phyloP scores from a whole-genome alignment of 2,888 invertebrate genomes.

The Lasioglossum villosulum region DNA sequence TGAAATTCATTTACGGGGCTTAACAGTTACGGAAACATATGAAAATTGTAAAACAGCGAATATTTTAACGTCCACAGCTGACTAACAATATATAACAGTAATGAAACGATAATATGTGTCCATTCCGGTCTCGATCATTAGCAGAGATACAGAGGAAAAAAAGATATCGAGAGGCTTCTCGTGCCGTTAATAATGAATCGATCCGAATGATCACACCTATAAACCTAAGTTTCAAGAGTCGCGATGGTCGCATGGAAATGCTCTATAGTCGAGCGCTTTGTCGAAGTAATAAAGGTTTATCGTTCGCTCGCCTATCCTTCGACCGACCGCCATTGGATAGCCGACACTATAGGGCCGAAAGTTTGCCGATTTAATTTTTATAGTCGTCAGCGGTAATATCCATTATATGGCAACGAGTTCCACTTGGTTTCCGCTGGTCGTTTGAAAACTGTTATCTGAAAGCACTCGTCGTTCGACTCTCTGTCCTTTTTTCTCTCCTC shows the following conservation, averaged over 20 bases:
- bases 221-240: constrained; percentile 47
- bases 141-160: background rate
- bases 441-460: constrained; percentile 59
- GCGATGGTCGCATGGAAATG: constrained; percentile 51
- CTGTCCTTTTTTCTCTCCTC: background rate
- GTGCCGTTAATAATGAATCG: constrained; percentile 47
- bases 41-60: background rate
- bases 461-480: constrained; percentile 30
- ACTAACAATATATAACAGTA: background rate
- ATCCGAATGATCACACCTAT: constrained; percentile 54
- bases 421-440: constrained; percentile 54
- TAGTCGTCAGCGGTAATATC: constrained; percentile 67
- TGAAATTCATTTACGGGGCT: too few relatives aligned
- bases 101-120: background rate
- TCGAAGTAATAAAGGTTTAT: constrained; percentile 73
- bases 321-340: constrained; percentile 55
- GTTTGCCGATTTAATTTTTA: constrained; percentile 75
- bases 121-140: background rate
- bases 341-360: constrained; percentile 61
- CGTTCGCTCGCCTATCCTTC: constrained; percentile 63
- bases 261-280: constrained; percentile 49
- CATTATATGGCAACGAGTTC: constrained; percentile 60
- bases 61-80: background rate
- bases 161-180: background rate
- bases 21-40: too few relatives aligned